These are phyloP conservation scores for Chrysotoxum bicinctum DNA, from an alignment of 2,888 invertebrate species.

Conservation along the genomic window DNA sequence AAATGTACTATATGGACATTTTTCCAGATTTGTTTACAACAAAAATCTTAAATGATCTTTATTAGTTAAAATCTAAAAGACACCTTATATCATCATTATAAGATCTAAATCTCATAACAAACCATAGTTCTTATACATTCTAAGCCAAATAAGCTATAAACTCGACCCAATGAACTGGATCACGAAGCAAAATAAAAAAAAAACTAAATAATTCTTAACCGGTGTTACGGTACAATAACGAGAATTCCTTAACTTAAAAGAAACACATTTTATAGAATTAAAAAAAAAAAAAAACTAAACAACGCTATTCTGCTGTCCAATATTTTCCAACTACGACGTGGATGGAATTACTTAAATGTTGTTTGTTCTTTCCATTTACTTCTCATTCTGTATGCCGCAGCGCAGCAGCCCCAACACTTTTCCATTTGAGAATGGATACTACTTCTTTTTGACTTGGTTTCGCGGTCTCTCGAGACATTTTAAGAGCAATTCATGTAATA, in stretches of 20 bases:
- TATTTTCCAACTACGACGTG: not conserved
- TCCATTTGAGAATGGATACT: not conserved
- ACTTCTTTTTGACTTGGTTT: not conserved
- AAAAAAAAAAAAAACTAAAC: not conserved
- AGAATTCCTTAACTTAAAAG: constrained; percentile 2
- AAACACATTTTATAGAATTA: not conserved
- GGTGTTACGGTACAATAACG: not conserved
- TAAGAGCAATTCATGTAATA: not conserved
- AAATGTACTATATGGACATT: too few relatives aligned
- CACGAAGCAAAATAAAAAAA: not conserved
- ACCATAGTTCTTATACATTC: not conserved
- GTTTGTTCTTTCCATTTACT: constrained; percentile 36
- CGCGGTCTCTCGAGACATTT: not conserved
- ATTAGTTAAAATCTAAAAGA: too few relatives aligned
- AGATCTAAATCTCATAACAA: not conserved
- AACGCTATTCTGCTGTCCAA: not conserved
- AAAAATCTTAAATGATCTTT: too few relatives aligned
- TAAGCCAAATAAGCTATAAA: not conserved
- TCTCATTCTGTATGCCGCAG: constrained; percentile 50
- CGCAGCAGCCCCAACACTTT: not conserved
- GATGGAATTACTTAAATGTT: constrained; percentile 1
- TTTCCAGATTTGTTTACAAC: too few relatives aligned
- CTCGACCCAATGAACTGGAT: constrained; percentile 1
- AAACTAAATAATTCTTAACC: not conserved
- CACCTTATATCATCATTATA: not conserved